These are phyloP conservation scores for Lepeophtheirus salmonis DNA, from an alignment of 1,140 invertebrate species.

Conservation along the genomic window DNA sequence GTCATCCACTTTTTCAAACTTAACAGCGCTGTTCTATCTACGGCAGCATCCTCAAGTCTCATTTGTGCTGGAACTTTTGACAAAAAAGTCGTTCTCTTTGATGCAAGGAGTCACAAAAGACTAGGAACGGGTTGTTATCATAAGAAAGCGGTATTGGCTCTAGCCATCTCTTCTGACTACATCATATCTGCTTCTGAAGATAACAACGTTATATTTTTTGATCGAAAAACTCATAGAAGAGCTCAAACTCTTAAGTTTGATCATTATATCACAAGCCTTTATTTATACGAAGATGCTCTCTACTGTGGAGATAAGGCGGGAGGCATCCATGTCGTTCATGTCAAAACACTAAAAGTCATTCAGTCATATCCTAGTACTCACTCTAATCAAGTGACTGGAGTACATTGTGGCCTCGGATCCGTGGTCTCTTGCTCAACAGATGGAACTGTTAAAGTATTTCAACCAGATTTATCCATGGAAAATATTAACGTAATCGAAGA, in stretches of 20 bases:
- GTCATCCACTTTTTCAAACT: background rate
- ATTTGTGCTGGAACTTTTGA: background rate
- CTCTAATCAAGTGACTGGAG: background rate
- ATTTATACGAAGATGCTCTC: background rate
- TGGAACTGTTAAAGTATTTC: background rate
- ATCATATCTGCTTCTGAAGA: background rate
- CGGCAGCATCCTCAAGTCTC: background rate
- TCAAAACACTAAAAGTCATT: background rate
- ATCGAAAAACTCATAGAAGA: background rate
- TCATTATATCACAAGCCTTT: background rate
- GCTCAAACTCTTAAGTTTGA: background rate
- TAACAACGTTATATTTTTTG: background rate
- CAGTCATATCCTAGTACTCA: background rate
- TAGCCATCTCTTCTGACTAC: background rate
- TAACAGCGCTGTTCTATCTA: background rate
- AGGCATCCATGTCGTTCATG: background rate
- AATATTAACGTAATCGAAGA: background rate
- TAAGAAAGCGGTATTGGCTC: background rate
- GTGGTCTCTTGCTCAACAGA: background rate
- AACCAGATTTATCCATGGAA: background rate
- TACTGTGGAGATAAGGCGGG: conserved; percentile 3
- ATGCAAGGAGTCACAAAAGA: background rate
- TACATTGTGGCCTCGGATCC: background rate
- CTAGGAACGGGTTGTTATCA: background rate
- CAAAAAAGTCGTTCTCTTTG: background rate